Evolutionary conservation across 1,140 invertebrate genomes (phyloP).

Genomic region (Camponotus pennsylvanicus): DNA sequence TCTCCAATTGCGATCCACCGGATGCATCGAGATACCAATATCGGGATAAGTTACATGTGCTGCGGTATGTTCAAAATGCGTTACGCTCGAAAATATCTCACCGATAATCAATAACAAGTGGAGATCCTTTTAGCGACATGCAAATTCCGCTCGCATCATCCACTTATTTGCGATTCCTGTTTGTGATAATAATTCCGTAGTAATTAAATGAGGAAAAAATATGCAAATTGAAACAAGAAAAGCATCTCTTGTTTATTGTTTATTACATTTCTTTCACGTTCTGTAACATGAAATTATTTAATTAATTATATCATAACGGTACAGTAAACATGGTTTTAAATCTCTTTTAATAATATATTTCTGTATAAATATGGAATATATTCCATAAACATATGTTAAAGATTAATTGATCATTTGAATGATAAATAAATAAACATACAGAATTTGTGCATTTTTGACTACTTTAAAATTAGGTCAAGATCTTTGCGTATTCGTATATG

Average conservation of each 20-base stretch:
- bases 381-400: no score
- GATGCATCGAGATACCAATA: slow-evolving; percentile 38
- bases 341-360: not conserved
- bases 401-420: not conserved
- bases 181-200: not conserved
- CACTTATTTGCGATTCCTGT: not conserved
- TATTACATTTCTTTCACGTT: not conserved
- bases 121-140: not conserved
- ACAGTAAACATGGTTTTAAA: not conserved
- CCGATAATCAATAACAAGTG: not conserved
- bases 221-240: not conserved
- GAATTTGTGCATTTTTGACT: slow-evolving; percentile 43
- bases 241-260: not conserved
- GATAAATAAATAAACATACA: not conserved
- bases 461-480: slow-evolving; percentile 73
- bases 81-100: slow-evolving; percentile 22
- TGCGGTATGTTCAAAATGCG: not conserved
- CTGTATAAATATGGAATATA: not conserved
- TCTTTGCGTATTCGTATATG: slow-evolving; percentile 60
- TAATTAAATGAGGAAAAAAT: slow-evolving; percentile 13
- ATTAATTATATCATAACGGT: not conserved
- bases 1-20: slow-evolving; percentile 47
- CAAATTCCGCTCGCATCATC: not conserved
- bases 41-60: slow-evolving; percentile 15
- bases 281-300: not conserved